Conservation (phyloP, 2,888 invertebrate species). For the Physocephala rufipes region DNA sequence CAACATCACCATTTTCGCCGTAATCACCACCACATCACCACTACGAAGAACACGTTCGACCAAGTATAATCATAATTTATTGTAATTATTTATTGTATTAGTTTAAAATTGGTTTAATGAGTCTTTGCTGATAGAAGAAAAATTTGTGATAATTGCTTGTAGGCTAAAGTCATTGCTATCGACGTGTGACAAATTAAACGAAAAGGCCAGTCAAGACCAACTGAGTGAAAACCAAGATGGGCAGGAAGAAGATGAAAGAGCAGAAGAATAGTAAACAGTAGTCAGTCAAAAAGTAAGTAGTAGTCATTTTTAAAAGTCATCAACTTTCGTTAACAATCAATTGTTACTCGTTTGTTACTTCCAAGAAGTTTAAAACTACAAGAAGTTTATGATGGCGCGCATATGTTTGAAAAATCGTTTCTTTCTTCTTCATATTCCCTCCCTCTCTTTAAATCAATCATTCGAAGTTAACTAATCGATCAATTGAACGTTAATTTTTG, state of each 20-base stretch:
- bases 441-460: no score
- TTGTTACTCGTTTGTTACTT: no score
- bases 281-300: no score
- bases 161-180: constrained; percentile 30
- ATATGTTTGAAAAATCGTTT: no score
- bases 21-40: constrained; percentile 24
- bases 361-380: no score
- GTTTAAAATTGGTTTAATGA: constrained; percentile 46
- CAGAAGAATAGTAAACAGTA: not conserved
- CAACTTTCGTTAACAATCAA: no score
- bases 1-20: constrained; percentile 36
- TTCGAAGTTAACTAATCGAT: no score
- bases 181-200: not conserved
- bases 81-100: constrained; percentile 61
- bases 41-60: constrained; percentile 24
- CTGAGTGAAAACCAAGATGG: not conserved
- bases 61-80: constrained; percentile 59
- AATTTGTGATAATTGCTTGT: constrained; percentile 33
- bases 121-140: constrained; percentile 30
- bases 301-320: no score
- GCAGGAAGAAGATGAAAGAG: not conserved
- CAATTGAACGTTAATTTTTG: no score
- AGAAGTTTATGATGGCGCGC: no score
- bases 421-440: no score
- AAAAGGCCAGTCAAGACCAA: no score